These are phyloP conservation scores for Lasius platythorax DNA, from an alignment of 2,888 invertebrate species.

Conservation along the genomic window DNA sequence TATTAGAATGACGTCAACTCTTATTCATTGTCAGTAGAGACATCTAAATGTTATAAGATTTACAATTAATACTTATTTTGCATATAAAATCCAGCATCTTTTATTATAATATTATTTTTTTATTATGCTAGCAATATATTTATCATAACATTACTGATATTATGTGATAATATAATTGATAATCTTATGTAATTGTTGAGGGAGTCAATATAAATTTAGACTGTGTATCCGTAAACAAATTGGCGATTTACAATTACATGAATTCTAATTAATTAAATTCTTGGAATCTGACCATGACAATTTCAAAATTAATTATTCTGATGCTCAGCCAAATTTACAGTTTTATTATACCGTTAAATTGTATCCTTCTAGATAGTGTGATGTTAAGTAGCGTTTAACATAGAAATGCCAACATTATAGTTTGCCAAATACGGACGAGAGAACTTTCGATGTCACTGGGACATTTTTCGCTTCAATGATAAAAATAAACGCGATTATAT, in stretches of 20 bases:
- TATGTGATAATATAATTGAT: neutral
- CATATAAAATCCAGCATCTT: neutral
- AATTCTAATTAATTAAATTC: conserved; percentile 6
- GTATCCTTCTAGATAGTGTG: neutral
- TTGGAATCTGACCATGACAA: neutral
- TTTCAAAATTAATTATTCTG: conserved; percentile 10
- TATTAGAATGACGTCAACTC: neutral
- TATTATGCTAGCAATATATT: neutral
- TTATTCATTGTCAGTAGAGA: neutral
- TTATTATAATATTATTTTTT: neutral
- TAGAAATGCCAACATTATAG: conserved; percentile 14
- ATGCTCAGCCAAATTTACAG: neutral
- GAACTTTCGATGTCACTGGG: neutral
- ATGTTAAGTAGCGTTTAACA: neutral
- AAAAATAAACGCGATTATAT: conserved; percentile 5
- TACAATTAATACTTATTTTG: neutral
- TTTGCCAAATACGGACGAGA: neutral
- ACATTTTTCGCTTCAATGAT: neutral
- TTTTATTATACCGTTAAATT: neutral
- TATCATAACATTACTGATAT: neutral
- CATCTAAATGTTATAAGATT: neutral
- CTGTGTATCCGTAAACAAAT: neutral
- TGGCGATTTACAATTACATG: neutral
- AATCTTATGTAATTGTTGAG: neutral
- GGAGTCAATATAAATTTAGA: neutral